These are phyloP conservation scores for Pristionchus fissidentatus DNA, from an alignment of 2,888 invertebrate species.

Conservation along the genomic window DNA sequence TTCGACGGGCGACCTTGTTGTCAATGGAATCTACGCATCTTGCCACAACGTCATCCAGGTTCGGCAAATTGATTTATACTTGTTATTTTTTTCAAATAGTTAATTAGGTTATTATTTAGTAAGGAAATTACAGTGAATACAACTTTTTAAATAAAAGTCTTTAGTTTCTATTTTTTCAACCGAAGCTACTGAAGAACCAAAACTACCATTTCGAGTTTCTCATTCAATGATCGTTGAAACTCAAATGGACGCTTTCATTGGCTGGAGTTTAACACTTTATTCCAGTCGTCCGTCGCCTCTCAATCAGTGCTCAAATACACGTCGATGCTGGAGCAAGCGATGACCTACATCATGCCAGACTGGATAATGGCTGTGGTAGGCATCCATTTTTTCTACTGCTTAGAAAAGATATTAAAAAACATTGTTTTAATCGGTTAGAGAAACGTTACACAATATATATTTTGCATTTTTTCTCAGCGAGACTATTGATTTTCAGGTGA, in stretches of 20 bases:
- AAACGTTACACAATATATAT: too few species aligned
- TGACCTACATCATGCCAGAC: conserved; percentile 1
- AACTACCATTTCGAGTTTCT: neutral
- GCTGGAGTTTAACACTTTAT: neutral
- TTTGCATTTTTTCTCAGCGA: too few species aligned
- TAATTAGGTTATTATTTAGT: too few species aligned
- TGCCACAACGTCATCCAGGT: conserved; percentile 68
- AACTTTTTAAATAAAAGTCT: too few species aligned
- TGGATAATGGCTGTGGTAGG: conserved; percentile 27
- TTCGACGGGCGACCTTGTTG: conserved; percentile 63
- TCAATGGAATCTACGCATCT: conserved; percentile 67
- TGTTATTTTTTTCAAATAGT: neutral
- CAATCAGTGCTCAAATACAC: conserved; percentile 37
- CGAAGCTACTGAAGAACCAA: conserved; percentile 29
- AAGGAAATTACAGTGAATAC: too few species aligned
- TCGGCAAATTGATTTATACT: neutral
- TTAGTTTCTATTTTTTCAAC: conserved; percentile 57
- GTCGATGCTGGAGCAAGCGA: conserved; percentile 25
- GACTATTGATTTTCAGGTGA: neutral
- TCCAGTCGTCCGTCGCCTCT: conserved; percentile 30
- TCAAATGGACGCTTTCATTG: too few species aligned
- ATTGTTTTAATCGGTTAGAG: too few species aligned
- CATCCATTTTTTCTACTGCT: neutral
- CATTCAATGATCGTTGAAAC: neutral
- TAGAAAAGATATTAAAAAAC: neutral